phyloP scores from a whole-genome alignment of 2,888 invertebrate species.

The Lottia gigantea region DNA sequence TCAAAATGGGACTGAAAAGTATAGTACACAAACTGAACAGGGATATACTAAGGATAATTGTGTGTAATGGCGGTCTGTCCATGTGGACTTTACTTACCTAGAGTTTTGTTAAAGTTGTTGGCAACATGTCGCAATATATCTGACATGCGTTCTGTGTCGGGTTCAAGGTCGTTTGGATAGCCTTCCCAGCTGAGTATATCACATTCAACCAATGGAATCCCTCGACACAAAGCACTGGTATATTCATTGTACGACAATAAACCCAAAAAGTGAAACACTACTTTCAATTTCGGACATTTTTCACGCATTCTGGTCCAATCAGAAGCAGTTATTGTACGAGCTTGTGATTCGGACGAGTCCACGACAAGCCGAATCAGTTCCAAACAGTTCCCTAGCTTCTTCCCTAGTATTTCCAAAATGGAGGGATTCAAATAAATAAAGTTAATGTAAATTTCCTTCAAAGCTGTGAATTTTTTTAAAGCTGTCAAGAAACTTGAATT shows the following conservation, averaged over 20 bases:
- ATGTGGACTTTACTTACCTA: neutral
- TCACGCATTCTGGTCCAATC: slow-evolving; percentile 11
- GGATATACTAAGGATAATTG: too few relatives aligned
- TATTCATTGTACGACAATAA: slow-evolving; percentile 15
- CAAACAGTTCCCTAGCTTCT: neutral
- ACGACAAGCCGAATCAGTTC: slow-evolving; percentile 15
- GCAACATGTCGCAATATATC: slow-evolving; percentile 16
- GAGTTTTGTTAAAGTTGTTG: neutral
- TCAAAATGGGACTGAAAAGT: too few relatives aligned
- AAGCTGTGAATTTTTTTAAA: slow-evolving; percentile 11
- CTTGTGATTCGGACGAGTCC: slow-evolving; percentile 16
- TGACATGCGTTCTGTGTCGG: slow-evolving; percentile 16
- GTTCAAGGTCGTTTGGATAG: slow-evolving; percentile 16
- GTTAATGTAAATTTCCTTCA: slow-evolving; percentile 14
- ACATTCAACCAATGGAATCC: slow-evolving; percentile 14
- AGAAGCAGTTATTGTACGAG: slow-evolving; percentile 8
- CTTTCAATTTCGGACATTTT: slow-evolving; percentile 12
- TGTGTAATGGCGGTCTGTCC: too few relatives aligned
- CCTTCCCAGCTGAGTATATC: slow-evolving; percentile 22
- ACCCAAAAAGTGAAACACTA: slow-evolving; percentile 19
- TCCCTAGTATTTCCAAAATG: slow-evolving; percentile 10
- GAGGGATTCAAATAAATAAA: slow-evolving; percentile 13
- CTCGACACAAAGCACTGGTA: slow-evolving; percentile 11
- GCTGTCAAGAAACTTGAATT: slow-evolving; percentile 10
- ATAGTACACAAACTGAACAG: too few relatives aligned